Evolutionary conservation across 2,113 vertebrate genomes (phyloP).

Genomic region (Lipophrys pholis): DNA sequence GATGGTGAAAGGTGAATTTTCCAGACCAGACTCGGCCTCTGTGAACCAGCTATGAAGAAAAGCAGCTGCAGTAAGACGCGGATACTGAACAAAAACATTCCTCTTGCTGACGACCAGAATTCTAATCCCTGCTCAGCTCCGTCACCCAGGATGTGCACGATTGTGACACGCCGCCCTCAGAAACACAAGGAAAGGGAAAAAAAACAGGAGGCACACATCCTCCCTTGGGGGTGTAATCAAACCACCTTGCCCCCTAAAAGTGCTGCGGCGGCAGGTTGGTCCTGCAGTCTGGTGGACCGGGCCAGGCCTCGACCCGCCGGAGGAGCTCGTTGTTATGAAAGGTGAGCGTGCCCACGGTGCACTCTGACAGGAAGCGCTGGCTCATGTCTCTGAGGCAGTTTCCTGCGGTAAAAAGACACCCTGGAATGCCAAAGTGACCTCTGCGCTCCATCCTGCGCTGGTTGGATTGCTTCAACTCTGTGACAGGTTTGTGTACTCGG

Average conservation of each 20-base stretch:
- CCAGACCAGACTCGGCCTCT: conserved; percentile 40
- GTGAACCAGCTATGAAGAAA: conserved; percentile 47
- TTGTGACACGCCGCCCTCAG: conserved; percentile 33
- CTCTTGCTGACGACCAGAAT: conserved; percentile 20
- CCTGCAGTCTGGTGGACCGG: background rate
- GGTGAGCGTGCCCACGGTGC: conserved; percentile 53
- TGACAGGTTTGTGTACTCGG: conserved; percentile 10
- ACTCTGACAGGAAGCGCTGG: conserved; percentile 70
- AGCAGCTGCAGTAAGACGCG: conserved; percentile 54
- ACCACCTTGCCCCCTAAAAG: conserved; percentile 63
- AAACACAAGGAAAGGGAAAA: too few species aligned
- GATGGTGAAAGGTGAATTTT: conserved; percentile 20
- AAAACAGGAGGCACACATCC: conserved; percentile 17
- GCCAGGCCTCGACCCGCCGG: background rate
- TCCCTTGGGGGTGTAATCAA: conserved; percentile 50
- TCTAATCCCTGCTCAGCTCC: conserved; percentile 38
- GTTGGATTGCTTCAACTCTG: conserved; percentile 12
- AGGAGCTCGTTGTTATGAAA: conserved; percentile 63
- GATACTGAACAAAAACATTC: conserved; percentile 23
- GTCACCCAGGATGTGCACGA: conserved; percentile 35
- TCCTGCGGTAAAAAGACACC: conserved; percentile 76
- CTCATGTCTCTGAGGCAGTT: conserved; percentile 66
- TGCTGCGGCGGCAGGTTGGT: conserved; percentile 56
- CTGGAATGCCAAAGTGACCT: conserved; percentile 61
- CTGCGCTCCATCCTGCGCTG: conserved; percentile 42